A percentile compares a stretch with the other conserved stretches of the same genome.
Evolutionary conservation across 2,797 vertebrate genomes (phyloP).

Genomic region (Halcyon leucocephala): DNA sequence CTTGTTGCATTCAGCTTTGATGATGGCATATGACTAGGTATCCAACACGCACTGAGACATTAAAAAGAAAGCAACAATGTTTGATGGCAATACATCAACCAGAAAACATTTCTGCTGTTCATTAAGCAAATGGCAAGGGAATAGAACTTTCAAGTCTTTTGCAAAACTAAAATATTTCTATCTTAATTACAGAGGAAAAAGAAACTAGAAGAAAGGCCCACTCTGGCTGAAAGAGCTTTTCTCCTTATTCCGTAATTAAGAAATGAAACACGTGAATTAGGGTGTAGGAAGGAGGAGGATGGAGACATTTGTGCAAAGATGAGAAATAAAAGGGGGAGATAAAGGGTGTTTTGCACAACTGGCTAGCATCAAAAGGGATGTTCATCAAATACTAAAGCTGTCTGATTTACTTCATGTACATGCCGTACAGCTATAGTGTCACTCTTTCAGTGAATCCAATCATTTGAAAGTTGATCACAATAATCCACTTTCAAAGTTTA

Average conservation of each 20-base stretch:
- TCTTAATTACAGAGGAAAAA: background rate
- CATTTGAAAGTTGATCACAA: background rate
- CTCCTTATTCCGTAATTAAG: background rate
- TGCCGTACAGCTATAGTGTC: background rate
- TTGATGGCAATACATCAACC: background rate
- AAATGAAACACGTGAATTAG: background rate
- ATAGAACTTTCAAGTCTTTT: background rate
- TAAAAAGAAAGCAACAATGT: background rate
- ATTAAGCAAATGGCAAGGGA: background rate
- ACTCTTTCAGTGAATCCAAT: background rate
- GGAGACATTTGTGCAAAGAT: background rate
- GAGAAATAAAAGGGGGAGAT: background rate
- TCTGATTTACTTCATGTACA: background rate
- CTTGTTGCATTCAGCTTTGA: background rate
- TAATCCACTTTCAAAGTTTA: background rate
- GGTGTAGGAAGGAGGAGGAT: background rate
- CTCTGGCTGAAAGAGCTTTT: background rate
- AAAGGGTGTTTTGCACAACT: background rate
- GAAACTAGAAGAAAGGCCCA: background rate
- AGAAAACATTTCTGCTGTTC: background rate
- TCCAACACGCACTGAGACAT: background rate
- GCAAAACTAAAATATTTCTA: background rate
- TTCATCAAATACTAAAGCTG: background rate
- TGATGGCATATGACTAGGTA: background rate
- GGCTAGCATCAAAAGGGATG: background rate